These are phyloP conservation scores for Oscheius sp. DNA, from an alignment of 1,140 invertebrate genomes.

Conservation along the genomic window DNA sequence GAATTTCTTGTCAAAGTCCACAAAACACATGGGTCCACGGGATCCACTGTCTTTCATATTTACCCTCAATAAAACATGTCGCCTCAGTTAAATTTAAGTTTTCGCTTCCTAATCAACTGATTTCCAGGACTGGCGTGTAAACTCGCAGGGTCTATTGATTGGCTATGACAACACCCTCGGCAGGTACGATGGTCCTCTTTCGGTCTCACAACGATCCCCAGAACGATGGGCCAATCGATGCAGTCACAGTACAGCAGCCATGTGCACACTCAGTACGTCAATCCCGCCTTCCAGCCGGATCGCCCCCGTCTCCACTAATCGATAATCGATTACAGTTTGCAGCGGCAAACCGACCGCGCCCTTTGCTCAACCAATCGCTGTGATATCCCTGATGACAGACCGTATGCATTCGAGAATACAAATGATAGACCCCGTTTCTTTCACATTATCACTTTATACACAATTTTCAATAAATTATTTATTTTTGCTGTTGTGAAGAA, in stretches of 20 bases:
- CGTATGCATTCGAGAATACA: no score
- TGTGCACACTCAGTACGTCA: background rate
- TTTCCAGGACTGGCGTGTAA: slow-evolving; percentile 24
- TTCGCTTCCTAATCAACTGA: background rate
- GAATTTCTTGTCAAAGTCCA: no score
- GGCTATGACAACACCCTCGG: slow-evolving; percentile 33
- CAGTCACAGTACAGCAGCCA: background rate
- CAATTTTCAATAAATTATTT: no score
- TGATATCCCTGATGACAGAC: no score
- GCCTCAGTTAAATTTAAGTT: background rate
- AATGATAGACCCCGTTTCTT: no score
- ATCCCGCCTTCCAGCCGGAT: background rate
- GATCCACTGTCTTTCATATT: background rate
- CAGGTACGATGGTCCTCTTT: slow-evolving; percentile 14
- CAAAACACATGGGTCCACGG: background rate
- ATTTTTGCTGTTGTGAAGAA: no score
- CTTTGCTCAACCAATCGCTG: no score
- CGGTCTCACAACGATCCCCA: background rate
- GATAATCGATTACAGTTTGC: no score
- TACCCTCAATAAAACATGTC: background rate
- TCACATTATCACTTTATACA: no score
- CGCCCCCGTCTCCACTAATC: background rate
- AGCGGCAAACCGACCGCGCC: no score
- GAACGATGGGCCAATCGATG: background rate
- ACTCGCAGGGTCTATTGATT: slow-evolving; percentile 27